Evolutionary conservation across 2,888 invertebrate genomes (phyloP).

Genomic region (Lagria hirta): DNA sequence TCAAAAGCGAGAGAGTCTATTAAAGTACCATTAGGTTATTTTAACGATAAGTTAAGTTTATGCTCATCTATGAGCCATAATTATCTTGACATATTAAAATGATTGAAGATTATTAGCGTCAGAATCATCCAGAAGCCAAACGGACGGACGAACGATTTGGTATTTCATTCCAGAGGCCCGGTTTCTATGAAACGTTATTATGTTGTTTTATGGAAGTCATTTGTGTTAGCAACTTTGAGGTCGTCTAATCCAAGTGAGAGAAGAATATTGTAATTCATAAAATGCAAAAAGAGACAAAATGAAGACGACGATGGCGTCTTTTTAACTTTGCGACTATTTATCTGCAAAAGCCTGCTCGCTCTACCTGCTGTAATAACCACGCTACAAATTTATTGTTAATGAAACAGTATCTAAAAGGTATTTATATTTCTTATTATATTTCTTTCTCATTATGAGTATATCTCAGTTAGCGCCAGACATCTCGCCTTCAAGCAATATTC

Average conservation of each 20-base stretch:
- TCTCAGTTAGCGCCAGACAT: constrained; percentile 41
- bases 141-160: constrained; percentile 24
- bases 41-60: too few species aligned
- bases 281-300: constrained; percentile 19
- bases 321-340: constrained; percentile 37
- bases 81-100: too few species aligned
- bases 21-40: too few species aligned
- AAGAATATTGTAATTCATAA: constrained; percentile 15
- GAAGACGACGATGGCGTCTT: constrained; percentile 30
- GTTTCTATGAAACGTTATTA: constrained; percentile 43
- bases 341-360: constrained; percentile 32
- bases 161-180: constrained; percentile 37
- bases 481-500: constrained; percentile 10
- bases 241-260: constrained; percentile 27
- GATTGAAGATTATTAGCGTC: too few species aligned
- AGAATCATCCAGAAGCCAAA: constrained; percentile 11
- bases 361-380: constrained; percentile 46
- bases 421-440: constrained; percentile 51
- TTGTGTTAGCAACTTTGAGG: constrained; percentile 32
- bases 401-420: constrained; percentile 52
- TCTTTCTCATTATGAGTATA: constrained; percentile 50
- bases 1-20: too few species aligned
- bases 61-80: too few species aligned
- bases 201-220: constrained; percentile 41
- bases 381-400: constrained; percentile 50